Conservation (phyloP, 2,113 vertebrate genomes). For the Chroicocephalus ridibundus region DNA sequence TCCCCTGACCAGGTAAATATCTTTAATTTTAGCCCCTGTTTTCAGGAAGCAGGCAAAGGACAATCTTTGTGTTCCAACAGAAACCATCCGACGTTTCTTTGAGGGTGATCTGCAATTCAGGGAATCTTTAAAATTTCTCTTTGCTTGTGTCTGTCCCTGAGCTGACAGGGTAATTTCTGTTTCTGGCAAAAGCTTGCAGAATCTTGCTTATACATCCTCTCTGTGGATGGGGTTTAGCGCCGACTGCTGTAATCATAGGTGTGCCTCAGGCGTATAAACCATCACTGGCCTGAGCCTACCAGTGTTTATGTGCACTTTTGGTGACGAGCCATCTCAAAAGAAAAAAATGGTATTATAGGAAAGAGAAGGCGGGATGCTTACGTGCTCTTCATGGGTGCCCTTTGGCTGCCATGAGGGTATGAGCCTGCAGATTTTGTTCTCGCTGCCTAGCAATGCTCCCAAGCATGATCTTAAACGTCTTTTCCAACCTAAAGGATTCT, state of each 20-base stretch:
- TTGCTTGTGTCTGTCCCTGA: not conserved
- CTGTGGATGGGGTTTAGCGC: not conserved
- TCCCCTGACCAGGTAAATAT: not conserved
- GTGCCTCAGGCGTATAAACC: not conserved
- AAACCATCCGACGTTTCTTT: not conserved
- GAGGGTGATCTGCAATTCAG: not conserved
- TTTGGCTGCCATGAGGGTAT: rapidly evolving
- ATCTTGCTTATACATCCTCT: not conserved
- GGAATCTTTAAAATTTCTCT: not conserved
- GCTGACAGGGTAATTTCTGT: not conserved
- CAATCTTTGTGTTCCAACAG: not conserved
- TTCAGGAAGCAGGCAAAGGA: not conserved
- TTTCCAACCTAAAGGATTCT: not conserved
- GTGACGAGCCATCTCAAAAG: not conserved
- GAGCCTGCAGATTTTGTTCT: not conserved
- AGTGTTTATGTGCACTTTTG: not conserved
- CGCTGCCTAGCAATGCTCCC: not conserved
- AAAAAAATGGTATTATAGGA: not conserved
- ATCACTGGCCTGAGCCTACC: not conserved
- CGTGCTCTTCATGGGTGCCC: not conserved
- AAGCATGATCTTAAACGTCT: not conserved
- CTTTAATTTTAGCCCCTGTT: not conserved
- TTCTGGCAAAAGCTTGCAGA: not conserved
- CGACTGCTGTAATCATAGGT: not conserved
- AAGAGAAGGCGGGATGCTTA: not conserved